Base-by-base conservation (phyloP, 1,140 invertebrate species). In the Drosophila punjabiensis region DNA sequence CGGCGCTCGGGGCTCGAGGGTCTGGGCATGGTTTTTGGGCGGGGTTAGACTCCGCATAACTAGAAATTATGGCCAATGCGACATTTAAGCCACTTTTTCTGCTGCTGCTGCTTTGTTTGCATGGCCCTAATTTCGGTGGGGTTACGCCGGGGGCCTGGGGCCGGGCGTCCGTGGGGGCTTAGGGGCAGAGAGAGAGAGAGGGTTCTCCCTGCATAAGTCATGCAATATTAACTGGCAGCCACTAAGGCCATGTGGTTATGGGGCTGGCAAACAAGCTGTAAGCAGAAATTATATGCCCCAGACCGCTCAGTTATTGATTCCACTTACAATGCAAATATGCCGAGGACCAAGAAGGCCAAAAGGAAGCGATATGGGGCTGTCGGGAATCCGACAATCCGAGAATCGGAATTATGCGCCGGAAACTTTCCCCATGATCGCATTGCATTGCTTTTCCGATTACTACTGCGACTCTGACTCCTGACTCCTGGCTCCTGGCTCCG, bases 61-160 rank as follows among this genome's bases (percentile, higher is more conserved):
- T 80, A 89, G 86, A 86, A 86, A 90, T 90, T 86, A 90, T 90
- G 82, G 76, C 79, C 82, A 86, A 82, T 79, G 87, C 87, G 86
- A 92, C 81, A 92, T 91, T 92, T 83, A 88, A 92, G 85, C 83
- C 90, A 82, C 85, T 91, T 88, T 74, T 90, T 83, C 66, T 63
- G 55, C 55, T 5, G 56, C 53, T 20, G 65, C 52, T 59, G 69
- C 66, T 53, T 79, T 82, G 84, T 80, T 87, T 82, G 81, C 80
- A 70, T 88, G 84, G 68, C 84, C 85, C 77, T 84, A 87, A 87
- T 87, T 88, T 84, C 76, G 48, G 66, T 71, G 43, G 45, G 37
- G 43, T 6, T 20, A 45, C 35, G 43, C 7, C 41, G 8, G 41
- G 48, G n/a, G n/a, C n/a, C n/a, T n/a, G n/a, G n/a, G n/a, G 43